Conservation (phyloP, 2,113 vertebrate genomes). For the Acanthisitta chloris region DNA sequence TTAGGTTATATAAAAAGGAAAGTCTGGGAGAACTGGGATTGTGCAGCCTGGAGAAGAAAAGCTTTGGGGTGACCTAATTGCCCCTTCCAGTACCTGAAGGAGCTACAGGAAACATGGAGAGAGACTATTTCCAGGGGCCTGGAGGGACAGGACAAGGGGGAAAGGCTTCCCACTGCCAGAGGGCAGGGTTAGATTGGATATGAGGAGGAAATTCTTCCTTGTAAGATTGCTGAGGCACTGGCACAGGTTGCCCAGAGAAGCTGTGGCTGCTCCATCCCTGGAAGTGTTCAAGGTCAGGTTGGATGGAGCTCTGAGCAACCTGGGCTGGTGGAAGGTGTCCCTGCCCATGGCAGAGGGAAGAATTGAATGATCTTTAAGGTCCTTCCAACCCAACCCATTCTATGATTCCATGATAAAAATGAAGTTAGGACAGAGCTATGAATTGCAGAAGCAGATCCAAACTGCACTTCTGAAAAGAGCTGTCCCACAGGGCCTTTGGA, state of each 20-base stretch:
- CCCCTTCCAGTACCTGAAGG: neutral
- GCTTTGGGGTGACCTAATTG: neutral
- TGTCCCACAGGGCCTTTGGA: neutral
- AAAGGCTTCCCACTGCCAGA: neutral
- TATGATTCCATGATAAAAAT: neutral
- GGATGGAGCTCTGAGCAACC: fast-evolving
- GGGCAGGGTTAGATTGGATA: neutral
- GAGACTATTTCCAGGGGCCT: neutral
- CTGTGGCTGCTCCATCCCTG: neutral
- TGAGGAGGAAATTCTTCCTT: neutral
- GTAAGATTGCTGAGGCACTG: neutral
- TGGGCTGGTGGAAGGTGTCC: fast-evolving
- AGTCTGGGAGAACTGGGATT: neutral
- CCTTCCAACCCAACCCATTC: neutral
- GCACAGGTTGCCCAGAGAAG: neutral
- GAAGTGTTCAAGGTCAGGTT: fast-evolving
- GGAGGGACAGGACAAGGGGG: neutral
- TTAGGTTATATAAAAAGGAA: neutral
- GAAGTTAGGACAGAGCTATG: neutral
- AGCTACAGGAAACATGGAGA: neutral
- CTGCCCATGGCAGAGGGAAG: neutral
- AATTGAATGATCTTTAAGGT: neutral
- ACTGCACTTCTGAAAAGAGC: neutral
- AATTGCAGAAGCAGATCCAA: neutral
- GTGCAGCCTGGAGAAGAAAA: neutral